These are phyloP conservation scores for Peromyscus eremicus DNA, from an alignment of 2,797 vertebrate species.

Conservation along the genomic window DNA sequence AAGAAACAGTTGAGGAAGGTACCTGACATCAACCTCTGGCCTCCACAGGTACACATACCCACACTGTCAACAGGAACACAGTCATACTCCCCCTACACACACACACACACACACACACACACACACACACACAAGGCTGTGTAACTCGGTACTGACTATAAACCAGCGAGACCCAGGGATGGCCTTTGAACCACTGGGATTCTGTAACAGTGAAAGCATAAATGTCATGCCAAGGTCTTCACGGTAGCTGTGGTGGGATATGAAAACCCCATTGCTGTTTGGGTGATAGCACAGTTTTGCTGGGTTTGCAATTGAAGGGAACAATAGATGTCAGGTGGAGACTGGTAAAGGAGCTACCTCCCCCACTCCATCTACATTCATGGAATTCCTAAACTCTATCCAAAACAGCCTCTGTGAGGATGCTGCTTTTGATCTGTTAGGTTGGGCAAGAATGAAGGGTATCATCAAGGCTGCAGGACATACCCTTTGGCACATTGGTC, in stretches of 20 bases:
- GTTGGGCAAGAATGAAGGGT: too few species aligned
- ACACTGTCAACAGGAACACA: not conserved
- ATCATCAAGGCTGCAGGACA: fast-evolving
- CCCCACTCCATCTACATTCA: not conserved
- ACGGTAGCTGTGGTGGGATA: not conserved
- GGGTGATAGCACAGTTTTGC: not conserved
- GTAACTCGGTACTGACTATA: not conserved
- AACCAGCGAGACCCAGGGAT: not conserved
- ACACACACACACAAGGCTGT: not conserved
- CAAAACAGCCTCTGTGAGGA: not conserved
- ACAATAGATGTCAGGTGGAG: not conserved
- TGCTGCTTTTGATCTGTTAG: not conserved
- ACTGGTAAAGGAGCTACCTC: not conserved
- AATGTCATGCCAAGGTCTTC: not conserved
- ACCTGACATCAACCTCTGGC: not conserved
- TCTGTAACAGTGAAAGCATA: not conserved
- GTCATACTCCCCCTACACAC: not conserved
- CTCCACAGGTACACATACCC: not conserved
- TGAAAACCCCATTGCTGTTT: not conserved
- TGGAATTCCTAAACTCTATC: not conserved
- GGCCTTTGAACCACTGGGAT: not conserved
- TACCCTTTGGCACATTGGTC: fast-evolving
- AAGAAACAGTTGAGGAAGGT: not conserved
- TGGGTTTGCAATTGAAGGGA: not conserved
- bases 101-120: not conserved